A percentile compares a stretch with the other conserved stretches of the same genome.
phyloP scores from a whole-genome alignment of 2,888 invertebrate genomes.

The Prosopocoilus inquinatus region DNA sequence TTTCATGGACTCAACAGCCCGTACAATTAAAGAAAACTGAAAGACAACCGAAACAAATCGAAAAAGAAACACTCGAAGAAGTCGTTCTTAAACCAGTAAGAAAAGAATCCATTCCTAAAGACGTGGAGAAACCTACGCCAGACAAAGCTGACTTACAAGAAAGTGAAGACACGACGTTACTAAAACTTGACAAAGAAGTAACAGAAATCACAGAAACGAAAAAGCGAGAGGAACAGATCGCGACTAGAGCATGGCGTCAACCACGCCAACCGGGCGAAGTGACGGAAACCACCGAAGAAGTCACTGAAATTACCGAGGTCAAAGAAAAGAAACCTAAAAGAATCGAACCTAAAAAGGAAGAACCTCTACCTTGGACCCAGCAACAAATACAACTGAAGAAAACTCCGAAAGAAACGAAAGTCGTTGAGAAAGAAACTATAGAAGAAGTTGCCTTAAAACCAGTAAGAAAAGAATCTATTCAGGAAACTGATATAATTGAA shows the following conservation, averaged over 20 bases:
- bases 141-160: constrained; percentile 7
- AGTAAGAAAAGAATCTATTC: constrained; percentile 39
- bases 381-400: constrained; percentile 60
- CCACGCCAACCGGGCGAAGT: constrained; percentile 45
- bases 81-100: constrained; percentile 57
- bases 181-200: constrained; percentile 44
- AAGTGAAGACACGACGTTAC: constrained; percentile 11
- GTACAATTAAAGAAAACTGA: constrained; percentile 52
- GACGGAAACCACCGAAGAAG: constrained; percentile 32
- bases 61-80: constrained; percentile 47
- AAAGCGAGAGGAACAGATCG: constrained; percentile 47
- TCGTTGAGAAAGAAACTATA: constrained; percentile 36
- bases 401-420: constrained; percentile 38
- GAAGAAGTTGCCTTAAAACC: constrained; percentile 37
- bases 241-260: constrained; percentile 32
- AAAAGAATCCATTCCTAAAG: constrained; percentile 21
- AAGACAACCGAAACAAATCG: constrained; percentile 42
- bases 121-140: constrained; percentile 10
- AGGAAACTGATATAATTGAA: constrained; percentile 32
- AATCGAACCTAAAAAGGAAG: constrained; percentile 35
- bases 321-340: constrained; percentile 21
- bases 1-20: constrained; percentile 62
- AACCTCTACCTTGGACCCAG: constrained; percentile 60
- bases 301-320: constrained; percentile 48
- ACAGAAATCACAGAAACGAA: constrained; percentile 37